Evolutionary conservation across 2,797 vertebrate genomes (phyloP).

Genomic region (Cuculus canorus): DNA sequence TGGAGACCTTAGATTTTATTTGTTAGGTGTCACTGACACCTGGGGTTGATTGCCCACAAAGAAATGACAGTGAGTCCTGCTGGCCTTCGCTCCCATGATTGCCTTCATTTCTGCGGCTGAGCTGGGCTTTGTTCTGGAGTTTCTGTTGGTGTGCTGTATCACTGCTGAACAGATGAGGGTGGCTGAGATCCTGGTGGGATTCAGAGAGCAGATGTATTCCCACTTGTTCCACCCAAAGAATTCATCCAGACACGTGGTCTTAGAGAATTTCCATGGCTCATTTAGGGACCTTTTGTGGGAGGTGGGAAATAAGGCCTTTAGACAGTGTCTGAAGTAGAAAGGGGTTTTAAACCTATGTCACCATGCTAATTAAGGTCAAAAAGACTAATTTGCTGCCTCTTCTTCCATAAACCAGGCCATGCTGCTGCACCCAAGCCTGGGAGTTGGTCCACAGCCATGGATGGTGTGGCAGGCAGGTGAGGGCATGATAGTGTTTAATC

Average conservation of each 20-base stretch:
- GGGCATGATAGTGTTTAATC: not conserved
- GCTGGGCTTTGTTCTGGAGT: not conserved
- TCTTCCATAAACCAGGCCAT: not conserved
- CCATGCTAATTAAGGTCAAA: not conserved
- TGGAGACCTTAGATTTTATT: not conserved
- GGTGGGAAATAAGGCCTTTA: not conserved
- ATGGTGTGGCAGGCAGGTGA: not conserved
- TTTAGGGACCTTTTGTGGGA: not conserved
- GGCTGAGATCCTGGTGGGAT: not conserved
- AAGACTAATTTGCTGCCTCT: not conserved
- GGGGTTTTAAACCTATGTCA: not conserved
- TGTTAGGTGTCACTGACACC: not conserved
- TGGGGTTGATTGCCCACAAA: accelerated
- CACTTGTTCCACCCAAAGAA: not conserved
- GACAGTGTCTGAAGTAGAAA: accelerated
- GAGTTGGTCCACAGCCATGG: not conserved
- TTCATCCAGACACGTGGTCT: not conserved
- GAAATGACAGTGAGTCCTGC: not conserved
- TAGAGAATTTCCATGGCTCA: not conserved
- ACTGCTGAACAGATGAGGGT: accelerated
- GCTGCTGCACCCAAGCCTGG: not conserved
- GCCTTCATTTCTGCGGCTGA: not conserved
- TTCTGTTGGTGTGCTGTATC: not conserved
- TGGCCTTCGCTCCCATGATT: not conserved
- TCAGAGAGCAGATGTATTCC: not conserved